A percentile compares a stretch with the other conserved stretches of the same genome.
phyloP scores from a whole-genome alignment of 2,113 vertebrate genomes.

The Pelusios castaneus region DNA sequence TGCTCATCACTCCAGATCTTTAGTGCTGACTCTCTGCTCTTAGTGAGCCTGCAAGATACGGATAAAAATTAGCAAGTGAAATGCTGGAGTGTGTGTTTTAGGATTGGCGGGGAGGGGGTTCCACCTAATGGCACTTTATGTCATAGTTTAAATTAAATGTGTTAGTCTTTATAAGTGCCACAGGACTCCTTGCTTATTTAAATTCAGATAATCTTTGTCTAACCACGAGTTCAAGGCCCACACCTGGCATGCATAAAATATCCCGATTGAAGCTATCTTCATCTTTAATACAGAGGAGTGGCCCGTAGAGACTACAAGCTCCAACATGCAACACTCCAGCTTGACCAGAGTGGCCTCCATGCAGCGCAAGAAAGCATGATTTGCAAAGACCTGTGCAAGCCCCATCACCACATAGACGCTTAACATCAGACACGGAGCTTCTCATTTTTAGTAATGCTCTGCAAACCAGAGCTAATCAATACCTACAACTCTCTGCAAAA shows the following conservation, averaged over 20 bases:
- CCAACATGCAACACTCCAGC: neutral
- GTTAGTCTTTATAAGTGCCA: too few relatives aligned
- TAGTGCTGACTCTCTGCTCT: slow-evolving; percentile 32
- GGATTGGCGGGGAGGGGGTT: too few relatives aligned
- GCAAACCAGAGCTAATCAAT: neutral
- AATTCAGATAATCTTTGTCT: neutral
- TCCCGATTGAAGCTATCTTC: neutral
- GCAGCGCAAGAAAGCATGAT: neutral
- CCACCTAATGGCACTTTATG: neutral
- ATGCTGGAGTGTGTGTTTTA: neutral
- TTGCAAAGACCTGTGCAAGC: neutral
- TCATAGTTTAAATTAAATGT: neutral
- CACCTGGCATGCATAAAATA: neutral
- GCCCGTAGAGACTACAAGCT: neutral
- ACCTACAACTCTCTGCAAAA: neutral
- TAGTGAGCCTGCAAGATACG: slow-evolving; percentile 22
- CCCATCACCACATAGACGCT: fast-evolving
- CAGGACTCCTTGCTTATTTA: too few relatives aligned
- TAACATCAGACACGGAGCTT: neutral
- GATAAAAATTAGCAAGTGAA: neutral
- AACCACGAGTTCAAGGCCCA: neutral
- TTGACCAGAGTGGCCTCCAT: neutral
- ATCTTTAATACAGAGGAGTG: neutral
- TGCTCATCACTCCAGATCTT: neutral
- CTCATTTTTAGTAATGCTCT: neutral